Base-by-base conservation (phyloP, 92 coral and sea anemone genomes). In the Virgularia gustaviana region DNA sequence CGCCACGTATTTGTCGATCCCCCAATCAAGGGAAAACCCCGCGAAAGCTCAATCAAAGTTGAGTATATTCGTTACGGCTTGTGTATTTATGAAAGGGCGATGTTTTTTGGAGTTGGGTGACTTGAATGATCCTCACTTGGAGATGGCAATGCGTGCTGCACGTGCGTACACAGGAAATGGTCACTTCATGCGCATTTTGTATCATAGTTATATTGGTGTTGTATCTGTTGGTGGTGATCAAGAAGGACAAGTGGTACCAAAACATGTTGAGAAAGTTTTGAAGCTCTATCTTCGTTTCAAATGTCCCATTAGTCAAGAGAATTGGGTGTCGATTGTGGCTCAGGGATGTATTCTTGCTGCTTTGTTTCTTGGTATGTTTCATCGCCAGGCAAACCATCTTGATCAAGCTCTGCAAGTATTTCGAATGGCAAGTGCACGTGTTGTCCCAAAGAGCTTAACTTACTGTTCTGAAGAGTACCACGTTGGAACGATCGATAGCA, bases 391-490 rank as follows among this genome's bases (percentile, higher is more conserved):
- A 39, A 39, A 25, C 18, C 72, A 56, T 7, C 54, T 65, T 18
- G 56, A 65, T 12, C 54, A 65, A 18, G 72, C 72, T 65, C 72
- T 65, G 23, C 72, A 56, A 41, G 29, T 65, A 20, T 65, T 65
- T 65, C 72, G 31, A 10, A 3, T 42, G 11, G 72, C 55, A 1
- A 41, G 54, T 30, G 1, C 72, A 9, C 72, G 56, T 42, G 23
- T 65, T 53, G 29, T 65, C 6, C 9, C 55, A 18, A 65, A 65
- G 44, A 56, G 54, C 20, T 41, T 42, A 37, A 56, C 41, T 33
- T 49, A 22, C 16, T 65, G 72, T 56, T 35, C 9, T 12, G 55
- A 65, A 9, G 32, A 65, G 0, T 30, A 9, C 56, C 72, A 65
- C 56, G 56, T 65, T 34, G 72, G 72, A 12, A 24, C 41, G 20